Percentiles rank a stretch among this genome's conserved stretches.
phyloP scores from a whole-genome alignment of 2,888 invertebrate genomes.

The Seira musarum region DNA sequence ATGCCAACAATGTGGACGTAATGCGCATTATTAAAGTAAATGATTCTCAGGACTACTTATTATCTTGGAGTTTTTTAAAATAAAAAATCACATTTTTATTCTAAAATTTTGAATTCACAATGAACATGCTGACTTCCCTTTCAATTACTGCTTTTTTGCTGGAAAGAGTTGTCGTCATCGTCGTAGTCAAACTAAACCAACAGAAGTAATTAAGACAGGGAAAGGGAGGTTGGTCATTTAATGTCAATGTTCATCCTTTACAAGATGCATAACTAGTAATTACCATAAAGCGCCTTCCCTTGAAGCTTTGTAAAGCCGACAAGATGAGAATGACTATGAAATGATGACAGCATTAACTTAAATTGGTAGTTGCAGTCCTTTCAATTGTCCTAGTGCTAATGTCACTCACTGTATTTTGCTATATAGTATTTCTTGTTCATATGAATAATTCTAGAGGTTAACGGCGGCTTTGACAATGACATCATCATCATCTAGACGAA shows the following conservation, averaged over 20 bases:
- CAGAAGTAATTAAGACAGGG: neutral
- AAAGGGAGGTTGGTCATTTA: slow-evolving; percentile 11
- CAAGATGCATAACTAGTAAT: neutral
- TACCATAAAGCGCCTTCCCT: slow-evolving; percentile 1
- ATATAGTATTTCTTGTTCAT: no score
- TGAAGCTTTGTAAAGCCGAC: neutral
- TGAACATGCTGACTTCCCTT: neutral
- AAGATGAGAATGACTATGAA: no score
- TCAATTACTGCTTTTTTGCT: neutral
- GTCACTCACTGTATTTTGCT: no score
- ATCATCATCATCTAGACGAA: neutral
- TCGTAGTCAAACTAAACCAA: neutral
- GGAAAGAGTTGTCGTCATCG: slow-evolving; percentile 4
- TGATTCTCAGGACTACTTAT: no score
- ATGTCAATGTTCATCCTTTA: neutral
- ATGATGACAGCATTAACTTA: slow-evolving; percentile 6
- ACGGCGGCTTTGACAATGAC: slow-evolving; percentile 7
- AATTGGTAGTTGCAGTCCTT: no score
- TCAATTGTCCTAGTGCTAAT: no score
- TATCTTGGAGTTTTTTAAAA: no score
- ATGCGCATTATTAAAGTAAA: no score
- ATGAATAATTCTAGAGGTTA: slow-evolving; percentile 1
- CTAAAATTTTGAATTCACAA: no score
- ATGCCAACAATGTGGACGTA: no score
- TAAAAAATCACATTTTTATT: no score